Evolutionary conservation across 2,888 invertebrate genomes (phyloP), one percentile per base, ranked within the genome.

Genomic region (Parascotia fuliginaria): DNA sequence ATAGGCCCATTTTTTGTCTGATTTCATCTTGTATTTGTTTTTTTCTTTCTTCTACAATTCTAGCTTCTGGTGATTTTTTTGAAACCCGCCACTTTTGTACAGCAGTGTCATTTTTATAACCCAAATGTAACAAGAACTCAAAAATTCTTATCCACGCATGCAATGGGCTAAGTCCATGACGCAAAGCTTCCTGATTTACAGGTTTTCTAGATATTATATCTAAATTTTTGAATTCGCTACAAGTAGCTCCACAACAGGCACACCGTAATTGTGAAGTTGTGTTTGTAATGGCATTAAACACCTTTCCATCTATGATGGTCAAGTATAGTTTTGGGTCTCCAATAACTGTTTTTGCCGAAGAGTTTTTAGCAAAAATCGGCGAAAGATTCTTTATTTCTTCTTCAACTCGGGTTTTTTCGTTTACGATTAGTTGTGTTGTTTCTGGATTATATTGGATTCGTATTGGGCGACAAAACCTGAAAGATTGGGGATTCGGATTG

Each of bases 361-460:
- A 19, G 19, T 19, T 33, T 14, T 42, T 33, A 6, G 42, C 24
- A 14, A 11, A 33, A 6, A 40, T 9, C 2, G 11, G 15, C 5
- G 33, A n/a, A 13, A 42, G 3, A 3, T 22, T 2, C 24, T 42
- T 0, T 5, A 32, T 24, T 7, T 22, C 32, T 11, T 38, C 13
- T 14, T 38, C 38, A 2, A 29, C 19, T 9, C 31, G 31, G 3
- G 16, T 19, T 12, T 44, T 41, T 32, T 44, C 31, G 12, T 29
- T n/a, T 12, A 31, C 9, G 14, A 19, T 37, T n/a, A 31, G 29
- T 37, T 44, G 19, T 31, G 29, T 37, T 9, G 7, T 19, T 16
- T 44, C 43, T 19, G 31, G 12, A 13, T 31, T n/a, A 12, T 37
- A 43, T 13, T 43, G 37, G 9, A 44, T 44, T 27, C 31, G 5